These are phyloP conservation scores for Lacerta bilineata DNA, from an alignment of 2,797 vertebrate genomes.

Conservation along the genomic window DNA sequence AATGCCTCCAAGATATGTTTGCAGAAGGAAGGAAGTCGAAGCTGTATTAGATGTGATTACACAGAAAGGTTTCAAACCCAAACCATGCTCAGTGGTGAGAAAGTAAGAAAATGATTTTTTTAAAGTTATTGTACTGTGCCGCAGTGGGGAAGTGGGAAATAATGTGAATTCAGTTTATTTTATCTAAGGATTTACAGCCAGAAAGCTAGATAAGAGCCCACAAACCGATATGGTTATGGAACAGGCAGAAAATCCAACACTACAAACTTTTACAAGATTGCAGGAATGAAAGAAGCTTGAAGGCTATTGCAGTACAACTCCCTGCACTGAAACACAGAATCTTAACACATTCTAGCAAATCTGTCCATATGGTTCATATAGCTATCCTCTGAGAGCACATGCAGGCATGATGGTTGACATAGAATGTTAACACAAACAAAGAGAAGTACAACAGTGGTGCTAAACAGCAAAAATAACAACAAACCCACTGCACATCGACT, in stretches of 20 bases:
- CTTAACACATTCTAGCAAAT: not conserved
- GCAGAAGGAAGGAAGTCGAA: not conserved
- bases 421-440: too few relatives aligned
- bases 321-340: not conserved
- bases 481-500: too few relatives aligned
- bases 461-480: too few relatives aligned
- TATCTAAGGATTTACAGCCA: not conserved
- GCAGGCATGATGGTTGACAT: not conserved
- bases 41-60: conserved; percentile 71
- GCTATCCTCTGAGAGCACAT: not conserved
- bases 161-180: not conserved
- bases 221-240: not conserved
- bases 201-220: not conserved
- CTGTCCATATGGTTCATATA: not conserved
- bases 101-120: conserved; percentile 60
- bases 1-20: conserved; percentile 75
- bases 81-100: conserved; percentile 49
- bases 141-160: not conserved
- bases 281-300: not conserved
- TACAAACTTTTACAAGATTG: not conserved
- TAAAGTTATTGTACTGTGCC: not conserved
- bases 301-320: not conserved
- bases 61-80: conserved; percentile 64
- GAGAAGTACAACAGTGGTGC: too few relatives aligned
- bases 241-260: not conserved